These are phyloP conservation scores for Rhagophthalmus giganteus DNA, from an alignment of 2,888 invertebrate genomes.

Conservation along the genomic window DNA sequence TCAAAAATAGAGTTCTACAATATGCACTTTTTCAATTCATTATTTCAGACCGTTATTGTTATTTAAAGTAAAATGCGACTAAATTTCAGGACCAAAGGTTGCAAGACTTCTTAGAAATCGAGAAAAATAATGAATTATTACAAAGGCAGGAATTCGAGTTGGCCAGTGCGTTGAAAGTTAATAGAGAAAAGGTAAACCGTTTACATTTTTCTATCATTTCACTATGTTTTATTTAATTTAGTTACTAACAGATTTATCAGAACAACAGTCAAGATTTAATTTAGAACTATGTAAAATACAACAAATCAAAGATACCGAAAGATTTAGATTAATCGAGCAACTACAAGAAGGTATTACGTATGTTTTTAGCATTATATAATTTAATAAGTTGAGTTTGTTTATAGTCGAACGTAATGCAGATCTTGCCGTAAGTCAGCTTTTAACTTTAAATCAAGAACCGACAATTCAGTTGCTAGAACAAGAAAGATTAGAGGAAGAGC, in stretches of 20 bases:
- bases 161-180: slow-evolving; percentile 65
- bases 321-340: slow-evolving; percentile 62
- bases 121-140: slow-evolving; percentile 66
- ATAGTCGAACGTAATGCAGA: slow-evolving; percentile 68
- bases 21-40: no score
- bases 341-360: slow-evolving; percentile 58
- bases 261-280: slow-evolving; percentile 69
- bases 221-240: slow-evolving; percentile 40
- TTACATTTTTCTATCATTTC: slow-evolving; percentile 1
- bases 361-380: no score
- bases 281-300: slow-evolving; percentile 70
- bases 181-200: slow-evolving; percentile 63
- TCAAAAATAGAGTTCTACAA: no score
- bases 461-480: slow-evolving; percentile 66
- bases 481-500: slow-evolving; percentile 69
- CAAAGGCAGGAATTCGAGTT: slow-evolving; percentile 67
- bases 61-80: neutral
- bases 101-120: slow-evolving; percentile 60
- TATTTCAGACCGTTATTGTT: no score
- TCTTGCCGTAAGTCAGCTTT: slow-evolving; percentile 66
- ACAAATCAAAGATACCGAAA: slow-evolving; percentile 65
- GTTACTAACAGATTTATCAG: slow-evolving; percentile 60
- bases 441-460: slow-evolving; percentile 65
- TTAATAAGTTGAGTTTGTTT: slow-evolving; percentile 20
- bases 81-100: slow-evolving; percentile 58